Percentiles rank a stretch among this genome's conserved stretches.
Evolutionary conservation across 2,888 invertebrate species (phyloP).

Genomic region (Lottia gigantea): DNA sequence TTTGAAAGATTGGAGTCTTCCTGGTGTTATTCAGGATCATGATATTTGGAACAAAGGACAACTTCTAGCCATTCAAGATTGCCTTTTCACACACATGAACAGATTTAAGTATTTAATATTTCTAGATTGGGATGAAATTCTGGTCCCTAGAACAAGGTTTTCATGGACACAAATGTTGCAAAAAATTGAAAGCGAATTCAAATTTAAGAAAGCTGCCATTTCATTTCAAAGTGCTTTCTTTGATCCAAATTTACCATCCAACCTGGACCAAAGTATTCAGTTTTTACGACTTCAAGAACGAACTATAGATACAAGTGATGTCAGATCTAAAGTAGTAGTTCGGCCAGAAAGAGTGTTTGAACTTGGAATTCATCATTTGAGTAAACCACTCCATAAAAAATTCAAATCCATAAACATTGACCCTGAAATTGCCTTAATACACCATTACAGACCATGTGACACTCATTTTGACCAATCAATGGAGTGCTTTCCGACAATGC

Average conservation of each 20-base stretch:
- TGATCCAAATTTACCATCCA: slow-evolving; percentile 39
- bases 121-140: slow-evolving; percentile 65
- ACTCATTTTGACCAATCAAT: slow-evolving; percentile 42
- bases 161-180: slow-evolving; percentile 42
- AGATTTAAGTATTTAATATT: slow-evolving; percentile 56
- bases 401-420: slow-evolving; percentile 30
- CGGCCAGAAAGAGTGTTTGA: slow-evolving; percentile 47
- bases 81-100: slow-evolving; percentile 61
- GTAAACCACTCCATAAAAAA: slow-evolving; percentile 33
- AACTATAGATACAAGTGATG: slow-evolving; percentile 36
- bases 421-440: slow-evolving; percentile 41
- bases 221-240: slow-evolving; percentile 57
- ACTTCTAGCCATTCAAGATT: slow-evolving; percentile 64
- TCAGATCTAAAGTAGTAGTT: slow-evolving; percentile 51
- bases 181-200: slow-evolving; percentile 24
- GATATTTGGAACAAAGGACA: slow-evolving; percentile 66
- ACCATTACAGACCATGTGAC: slow-evolving; percentile 52
- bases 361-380: slow-evolving; percentile 60
- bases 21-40: slow-evolving; percentile 35
- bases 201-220: slow-evolving; percentile 39
- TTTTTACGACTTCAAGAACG: slow-evolving; percentile 48
- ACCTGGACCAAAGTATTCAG: slow-evolving; percentile 37
- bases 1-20: slow-evolving; percentile 55
- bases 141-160: slow-evolving; percentile 51
- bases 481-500: slow-evolving; percentile 37